Conservation (phyloP, 1,140 invertebrate genomes). For the Acarapis woodi region DNA sequence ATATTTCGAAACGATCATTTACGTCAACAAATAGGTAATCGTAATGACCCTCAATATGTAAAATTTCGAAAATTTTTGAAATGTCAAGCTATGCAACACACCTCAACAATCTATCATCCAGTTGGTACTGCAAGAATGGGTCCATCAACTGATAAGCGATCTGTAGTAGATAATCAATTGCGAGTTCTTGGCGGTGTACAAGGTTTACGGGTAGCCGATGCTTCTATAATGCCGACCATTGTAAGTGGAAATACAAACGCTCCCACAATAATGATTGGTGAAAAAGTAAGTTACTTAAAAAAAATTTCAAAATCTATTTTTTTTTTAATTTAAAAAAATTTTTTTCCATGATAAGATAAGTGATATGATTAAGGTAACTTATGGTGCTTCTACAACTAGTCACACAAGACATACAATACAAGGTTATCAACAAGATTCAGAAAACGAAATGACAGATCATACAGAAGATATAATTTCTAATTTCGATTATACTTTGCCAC, state of each 20-base stretch:
- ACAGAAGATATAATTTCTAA: too few species aligned
- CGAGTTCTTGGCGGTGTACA: conserved; percentile 10
- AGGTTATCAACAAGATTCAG: too few species aligned
- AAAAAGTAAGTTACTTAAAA: conserved; percentile 21
- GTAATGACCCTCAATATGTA: conserved; percentile 13
- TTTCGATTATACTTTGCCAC: too few species aligned
- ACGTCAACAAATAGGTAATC: background rate
- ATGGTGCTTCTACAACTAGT: too few species aligned
- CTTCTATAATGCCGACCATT: conserved; percentile 12
- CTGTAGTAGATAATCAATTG: conserved; percentile 28
- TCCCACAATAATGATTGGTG: conserved; percentile 22
- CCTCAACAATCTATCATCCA: conserved; percentile 52
- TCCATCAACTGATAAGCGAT: conserved; percentile 26
- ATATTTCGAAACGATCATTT: background rate
- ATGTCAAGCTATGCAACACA: conserved; percentile 48
- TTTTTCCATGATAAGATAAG: too few species aligned
- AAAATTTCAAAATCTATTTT: too few species aligned
- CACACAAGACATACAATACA: too few species aligned
- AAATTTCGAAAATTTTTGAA: conserved; percentile 48
- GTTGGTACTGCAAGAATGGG: conserved; percentile 64
- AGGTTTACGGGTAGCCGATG: conserved; percentile 13
- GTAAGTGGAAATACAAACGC: conserved; percentile 24
- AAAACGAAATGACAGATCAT: too few species aligned
- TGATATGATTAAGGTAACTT: too few species aligned
- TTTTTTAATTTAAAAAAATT: too few species aligned